These are phyloP conservation scores for Oasisia sp. DNA, from an alignment of 2,888 invertebrate genomes.

Conservation along the genomic window DNA sequence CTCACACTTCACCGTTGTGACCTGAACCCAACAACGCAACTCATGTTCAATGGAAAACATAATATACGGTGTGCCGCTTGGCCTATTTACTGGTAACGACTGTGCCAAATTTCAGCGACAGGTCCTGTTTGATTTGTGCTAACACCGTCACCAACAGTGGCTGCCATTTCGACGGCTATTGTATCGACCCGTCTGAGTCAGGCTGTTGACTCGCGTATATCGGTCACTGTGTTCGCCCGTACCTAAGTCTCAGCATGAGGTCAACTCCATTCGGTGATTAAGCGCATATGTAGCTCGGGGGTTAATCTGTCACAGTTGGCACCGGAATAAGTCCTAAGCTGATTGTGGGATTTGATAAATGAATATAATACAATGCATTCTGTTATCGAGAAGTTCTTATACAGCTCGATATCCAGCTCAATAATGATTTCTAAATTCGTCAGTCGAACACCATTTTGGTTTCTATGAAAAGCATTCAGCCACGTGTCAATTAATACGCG, in stretches of 20 bases:
- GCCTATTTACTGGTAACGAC: not conserved
- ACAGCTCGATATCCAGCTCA: too few relatives aligned
- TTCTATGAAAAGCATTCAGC: too few relatives aligned
- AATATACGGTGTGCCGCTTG: not conserved
- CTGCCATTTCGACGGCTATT: not conserved
- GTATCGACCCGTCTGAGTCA: not conserved
- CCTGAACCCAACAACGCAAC: not conserved
- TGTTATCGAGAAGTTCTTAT: too few relatives aligned
- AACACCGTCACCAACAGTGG: not conserved
- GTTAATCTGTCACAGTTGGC: not conserved
- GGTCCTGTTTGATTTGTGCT: not conserved
- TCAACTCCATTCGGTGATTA: not conserved
- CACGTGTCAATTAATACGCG: too few relatives aligned
- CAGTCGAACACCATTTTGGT: too few relatives aligned
- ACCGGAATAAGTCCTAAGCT: not conserved
- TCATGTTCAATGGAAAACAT: not conserved
- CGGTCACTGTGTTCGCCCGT: not conserved
- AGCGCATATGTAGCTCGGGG: not conserved
- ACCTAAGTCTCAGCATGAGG: not conserved
- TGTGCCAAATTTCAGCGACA: not conserved
- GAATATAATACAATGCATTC: not conserved
- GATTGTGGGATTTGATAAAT: not conserved
- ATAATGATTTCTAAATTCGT: too few relatives aligned
- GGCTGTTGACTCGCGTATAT: not conserved
- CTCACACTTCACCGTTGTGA: not conserved